phyloP scores from a whole-genome alignment of 1,140 invertebrate genomes.

The Harpegnathos saltator region DNA sequence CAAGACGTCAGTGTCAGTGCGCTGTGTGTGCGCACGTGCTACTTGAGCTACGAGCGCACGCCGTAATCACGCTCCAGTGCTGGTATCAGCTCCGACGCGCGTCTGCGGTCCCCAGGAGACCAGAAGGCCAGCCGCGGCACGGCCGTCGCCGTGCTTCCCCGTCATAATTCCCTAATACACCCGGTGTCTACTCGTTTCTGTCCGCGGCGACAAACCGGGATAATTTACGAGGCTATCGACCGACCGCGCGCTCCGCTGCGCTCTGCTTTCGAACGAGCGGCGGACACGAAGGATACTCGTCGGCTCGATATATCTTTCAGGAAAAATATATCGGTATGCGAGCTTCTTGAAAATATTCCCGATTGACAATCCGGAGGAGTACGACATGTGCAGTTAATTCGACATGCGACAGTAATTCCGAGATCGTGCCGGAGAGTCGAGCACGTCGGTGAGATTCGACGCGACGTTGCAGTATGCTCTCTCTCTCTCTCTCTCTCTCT shows the following conservation, averaged over 20 bases:
- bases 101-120: conserved; percentile 72
- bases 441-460: too few species aligned
- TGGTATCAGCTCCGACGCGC: conserved; percentile 64
- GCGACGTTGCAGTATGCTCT: too few species aligned
- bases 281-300: neutral
- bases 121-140: conserved; percentile 49
- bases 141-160: neutral
- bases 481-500: too few species aligned
- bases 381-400: too few species aligned
- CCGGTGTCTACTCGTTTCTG: conserved; percentile 60
- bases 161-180: conserved; percentile 69
- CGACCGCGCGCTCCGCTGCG: neutral
- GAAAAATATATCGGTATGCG: conserved; percentile 14
- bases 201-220: conserved; percentile 44
- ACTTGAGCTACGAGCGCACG: neutral
- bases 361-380: too few species aligned
- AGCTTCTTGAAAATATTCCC: neutral
- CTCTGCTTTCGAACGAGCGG: neutral
- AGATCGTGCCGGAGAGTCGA: too few species aligned
- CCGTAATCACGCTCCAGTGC: conserved; percentile 1
- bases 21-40: neutral
- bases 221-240: conserved; percentile 63
- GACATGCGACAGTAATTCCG: too few species aligned
- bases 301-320: neutral
- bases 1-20: neutral